Conservation (phyloP, 2,113 vertebrate species). For the Typhlomys cinereus region DNA sequence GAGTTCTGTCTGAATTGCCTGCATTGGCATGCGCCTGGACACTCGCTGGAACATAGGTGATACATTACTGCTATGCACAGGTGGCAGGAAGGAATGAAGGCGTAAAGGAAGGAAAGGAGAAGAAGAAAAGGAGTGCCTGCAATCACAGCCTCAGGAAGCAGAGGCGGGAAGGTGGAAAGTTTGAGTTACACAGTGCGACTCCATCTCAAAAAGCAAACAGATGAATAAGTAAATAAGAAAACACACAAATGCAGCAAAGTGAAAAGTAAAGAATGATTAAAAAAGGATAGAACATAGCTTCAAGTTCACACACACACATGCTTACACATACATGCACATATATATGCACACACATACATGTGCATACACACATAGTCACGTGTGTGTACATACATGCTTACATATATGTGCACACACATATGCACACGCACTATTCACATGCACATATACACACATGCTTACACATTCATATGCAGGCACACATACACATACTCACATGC, state of each 20-base stretch:
- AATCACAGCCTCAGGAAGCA: background rate
- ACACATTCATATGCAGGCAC: background rate
- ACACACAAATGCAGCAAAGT: too few species aligned
- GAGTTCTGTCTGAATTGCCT: too few species aligned
- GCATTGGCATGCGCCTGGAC: too few species aligned
- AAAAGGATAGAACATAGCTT: background rate
- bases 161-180: background rate
- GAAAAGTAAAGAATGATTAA: background rate
- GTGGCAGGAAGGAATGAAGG: too few species aligned
- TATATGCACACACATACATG: background rate
- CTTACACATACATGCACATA: background rate
- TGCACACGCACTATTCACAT: too few species aligned
- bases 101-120: background rate
- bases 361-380: background rate
- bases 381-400: too few species aligned
- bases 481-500: background rate
- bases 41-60: too few species aligned
- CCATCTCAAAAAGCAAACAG: background rate
- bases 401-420: too few species aligned
- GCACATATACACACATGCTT: background rate
- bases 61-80: too few species aligned
- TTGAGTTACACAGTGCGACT: background rate
- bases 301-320: background rate
- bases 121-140: background rate
- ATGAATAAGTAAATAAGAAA: too few species aligned